Conservation (phyloP, 2,888 invertebrate species). For the Gerosis bhagava region DNA sequence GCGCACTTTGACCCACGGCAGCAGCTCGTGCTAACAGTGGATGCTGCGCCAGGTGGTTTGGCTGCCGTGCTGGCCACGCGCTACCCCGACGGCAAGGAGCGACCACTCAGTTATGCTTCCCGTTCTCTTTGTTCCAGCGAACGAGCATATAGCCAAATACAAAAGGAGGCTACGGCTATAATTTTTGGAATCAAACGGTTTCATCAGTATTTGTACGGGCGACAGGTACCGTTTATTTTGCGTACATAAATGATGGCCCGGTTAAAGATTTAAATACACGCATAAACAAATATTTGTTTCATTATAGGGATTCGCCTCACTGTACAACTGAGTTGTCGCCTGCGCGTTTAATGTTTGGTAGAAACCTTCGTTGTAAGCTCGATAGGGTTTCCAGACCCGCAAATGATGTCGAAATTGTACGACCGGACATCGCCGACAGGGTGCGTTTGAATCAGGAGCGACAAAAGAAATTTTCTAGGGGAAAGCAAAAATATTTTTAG, state of each 20-base stretch:
- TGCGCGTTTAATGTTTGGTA: conserved; percentile 2
- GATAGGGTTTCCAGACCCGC: neutral
- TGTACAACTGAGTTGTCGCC: conserved; percentile 1
- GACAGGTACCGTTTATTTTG: neutral
- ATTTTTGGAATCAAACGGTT: neutral
- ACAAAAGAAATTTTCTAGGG: too few relatives aligned
- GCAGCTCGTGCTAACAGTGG: neutral
- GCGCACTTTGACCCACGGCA: neutral
- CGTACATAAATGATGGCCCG: too few relatives aligned
- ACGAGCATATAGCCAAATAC: neutral
- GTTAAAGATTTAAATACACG: too few relatives aligned
- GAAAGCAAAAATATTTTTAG: too few relatives aligned
- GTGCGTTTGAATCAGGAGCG: neutral
- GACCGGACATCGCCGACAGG: neutral
- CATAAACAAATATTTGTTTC: conserved; percentile 4
- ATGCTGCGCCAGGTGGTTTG: neutral
- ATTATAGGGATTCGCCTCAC: conserved; percentile 4
- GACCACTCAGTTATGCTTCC: neutral
- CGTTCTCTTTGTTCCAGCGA: neutral
- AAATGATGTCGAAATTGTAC: neutral
- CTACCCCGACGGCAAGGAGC: neutral
- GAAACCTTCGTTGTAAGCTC: conserved; percentile 1
- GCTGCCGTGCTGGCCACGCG: neutral
- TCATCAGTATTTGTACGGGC: neutral
- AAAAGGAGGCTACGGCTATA: neutral